These are phyloP conservation scores for Oophaga sylvatica DNA, from an alignment of 2,797 vertebrate species.

Conservation along the genomic window DNA sequence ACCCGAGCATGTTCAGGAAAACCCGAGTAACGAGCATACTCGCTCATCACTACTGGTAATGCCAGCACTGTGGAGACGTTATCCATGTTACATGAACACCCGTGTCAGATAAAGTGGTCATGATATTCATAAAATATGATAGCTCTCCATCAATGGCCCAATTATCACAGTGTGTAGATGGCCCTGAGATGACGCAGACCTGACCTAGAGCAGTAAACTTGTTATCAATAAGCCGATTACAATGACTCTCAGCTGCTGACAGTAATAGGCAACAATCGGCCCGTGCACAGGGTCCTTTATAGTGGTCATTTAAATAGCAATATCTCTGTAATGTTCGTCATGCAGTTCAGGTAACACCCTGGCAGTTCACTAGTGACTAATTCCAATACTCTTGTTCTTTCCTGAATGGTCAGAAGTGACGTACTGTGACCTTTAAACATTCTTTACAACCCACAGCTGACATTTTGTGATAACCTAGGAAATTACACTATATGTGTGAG, in stretches of 20 bases:
- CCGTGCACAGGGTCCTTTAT: background rate
- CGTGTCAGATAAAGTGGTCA: too few relatives aligned
- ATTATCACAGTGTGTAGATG: too few relatives aligned
- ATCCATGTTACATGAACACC: background rate
- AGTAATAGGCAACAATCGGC: background rate
- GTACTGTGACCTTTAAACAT: too few relatives aligned
- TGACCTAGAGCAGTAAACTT: too few relatives aligned
- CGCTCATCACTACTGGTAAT: background rate
- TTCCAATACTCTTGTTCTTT: background rate
- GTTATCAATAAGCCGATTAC: background rate
- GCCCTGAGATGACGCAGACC: too few relatives aligned
- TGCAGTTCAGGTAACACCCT: background rate
- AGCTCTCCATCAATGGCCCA: too few relatives aligned
- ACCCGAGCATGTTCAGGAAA: too few relatives aligned
- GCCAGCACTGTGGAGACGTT: background rate
- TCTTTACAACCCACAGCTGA: background rate
- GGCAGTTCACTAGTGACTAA: background rate
- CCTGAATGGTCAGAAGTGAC: background rate
- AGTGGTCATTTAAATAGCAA: background rate
- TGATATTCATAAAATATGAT: too few relatives aligned
- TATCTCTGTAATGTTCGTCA: background rate
- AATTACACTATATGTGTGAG: background rate
- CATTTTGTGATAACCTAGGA: background rate
- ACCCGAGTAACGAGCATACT: too few relatives aligned
- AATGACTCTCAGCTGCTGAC: background rate